phyloP scores from a whole-genome alignment of 2,797 vertebrate genomes.

The Triplophysa bombifrons region DNA sequence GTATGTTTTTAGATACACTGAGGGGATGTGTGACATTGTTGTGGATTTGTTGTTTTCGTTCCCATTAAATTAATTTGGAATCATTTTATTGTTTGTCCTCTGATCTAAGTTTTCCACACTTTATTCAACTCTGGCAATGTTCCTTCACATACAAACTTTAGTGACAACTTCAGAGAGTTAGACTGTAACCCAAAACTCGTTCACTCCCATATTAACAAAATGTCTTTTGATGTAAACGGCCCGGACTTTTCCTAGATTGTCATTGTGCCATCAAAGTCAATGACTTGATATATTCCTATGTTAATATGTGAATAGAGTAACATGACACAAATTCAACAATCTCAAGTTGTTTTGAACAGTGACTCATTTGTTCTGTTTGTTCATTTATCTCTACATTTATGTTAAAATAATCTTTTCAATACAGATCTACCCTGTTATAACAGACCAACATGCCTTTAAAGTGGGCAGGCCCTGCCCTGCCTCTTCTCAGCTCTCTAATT shows the following conservation, averaged over 20 bases:
- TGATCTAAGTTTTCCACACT: background rate
- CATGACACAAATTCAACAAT: background rate
- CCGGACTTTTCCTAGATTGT: background rate
- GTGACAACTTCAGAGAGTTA: background rate
- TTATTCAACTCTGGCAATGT: too few species aligned
- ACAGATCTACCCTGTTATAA: background rate
- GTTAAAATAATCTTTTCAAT: constrained; percentile 2
- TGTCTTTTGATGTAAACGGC: background rate
- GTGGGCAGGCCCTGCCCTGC: background rate
- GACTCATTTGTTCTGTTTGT: constrained; percentile 13
- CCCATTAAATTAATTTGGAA: background rate
- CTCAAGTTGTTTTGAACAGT: background rate
- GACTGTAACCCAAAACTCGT: background rate
- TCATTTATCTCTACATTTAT: constrained; percentile 22
- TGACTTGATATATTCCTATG: background rate
- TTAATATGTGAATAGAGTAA: background rate
- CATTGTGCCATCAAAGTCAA: background rate
- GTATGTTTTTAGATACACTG: constrained; percentile 24
- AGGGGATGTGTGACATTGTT: background rate
- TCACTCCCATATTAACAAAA: constrained; percentile 13
- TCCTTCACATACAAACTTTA: too few species aligned
- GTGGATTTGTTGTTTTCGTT: background rate
- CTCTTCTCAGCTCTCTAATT: constrained; percentile 42
- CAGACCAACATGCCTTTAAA: constrained; percentile 17
- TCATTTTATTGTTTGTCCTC: background rate